Percentiles rank a stretch among this genome's conserved stretches.
phyloP scores from a whole-genome alignment of 2,113 vertebrate species.

The Serilophus lunatus region DNA sequence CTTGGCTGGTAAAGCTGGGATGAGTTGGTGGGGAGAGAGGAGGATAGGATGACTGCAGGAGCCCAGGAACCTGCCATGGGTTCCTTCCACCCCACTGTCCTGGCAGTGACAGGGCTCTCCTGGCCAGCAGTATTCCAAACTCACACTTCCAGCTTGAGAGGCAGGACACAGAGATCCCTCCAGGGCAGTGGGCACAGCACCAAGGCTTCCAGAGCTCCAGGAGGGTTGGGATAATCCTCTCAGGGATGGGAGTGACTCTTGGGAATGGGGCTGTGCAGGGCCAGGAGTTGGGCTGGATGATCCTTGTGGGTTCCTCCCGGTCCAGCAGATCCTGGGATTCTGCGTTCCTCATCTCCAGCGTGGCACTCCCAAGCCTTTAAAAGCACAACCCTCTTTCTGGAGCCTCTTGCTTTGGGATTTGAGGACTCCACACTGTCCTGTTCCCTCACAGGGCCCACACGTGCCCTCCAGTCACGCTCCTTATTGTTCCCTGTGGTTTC shows the following conservation, averaged over 20 bases:
- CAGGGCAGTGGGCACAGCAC: too few species aligned
- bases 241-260: too few species aligned
- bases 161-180: neutral
- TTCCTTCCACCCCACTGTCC: neutral
- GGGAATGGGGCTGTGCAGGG: too few species aligned
- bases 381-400: neutral
- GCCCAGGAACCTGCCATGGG: accelerated
- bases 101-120: neutral
- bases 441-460: neutral
- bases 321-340: too few species aligned
- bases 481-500: neutral
- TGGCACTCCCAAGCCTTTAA: neutral
- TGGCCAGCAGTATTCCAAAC: neutral
- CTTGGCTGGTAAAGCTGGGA: neutral
- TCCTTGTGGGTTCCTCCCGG: too few species aligned
- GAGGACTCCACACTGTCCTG: neutral
- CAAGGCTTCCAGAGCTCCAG: too few species aligned
- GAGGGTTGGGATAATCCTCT: too few species aligned
- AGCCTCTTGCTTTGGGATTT: neutral
- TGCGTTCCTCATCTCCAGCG: neutral
- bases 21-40: neutral
- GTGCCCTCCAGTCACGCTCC: neutral
- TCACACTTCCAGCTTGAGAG: neutral
- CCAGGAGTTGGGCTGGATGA: too few species aligned
- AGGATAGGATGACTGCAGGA: neutral